Percentiles rank a stretch among this genome's conserved stretches.
phyloP scores from a whole-genome alignment of 2,113 vertebrate species.

The Gambusia holbrooki region DNA sequence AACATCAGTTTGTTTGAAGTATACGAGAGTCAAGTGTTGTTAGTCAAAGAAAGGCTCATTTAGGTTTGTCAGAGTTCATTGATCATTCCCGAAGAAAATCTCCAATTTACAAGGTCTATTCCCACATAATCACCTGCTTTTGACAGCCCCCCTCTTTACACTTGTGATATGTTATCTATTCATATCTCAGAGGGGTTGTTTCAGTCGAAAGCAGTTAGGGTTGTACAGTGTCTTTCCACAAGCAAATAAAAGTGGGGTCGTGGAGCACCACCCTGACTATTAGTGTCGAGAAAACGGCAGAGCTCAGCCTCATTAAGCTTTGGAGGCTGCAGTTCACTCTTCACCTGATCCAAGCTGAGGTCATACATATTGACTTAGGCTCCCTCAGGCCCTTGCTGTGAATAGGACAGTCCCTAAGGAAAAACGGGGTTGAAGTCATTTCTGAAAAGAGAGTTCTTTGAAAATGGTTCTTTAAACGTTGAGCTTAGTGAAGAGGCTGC shows the following conservation, averaged over 20 bases:
- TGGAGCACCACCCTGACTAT: slow-evolving; percentile 9
- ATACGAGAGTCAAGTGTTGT: slow-evolving; percentile 1
- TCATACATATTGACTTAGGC: slow-evolving; percentile 41
- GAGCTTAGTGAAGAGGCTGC: not conserved
- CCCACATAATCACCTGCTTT: slow-evolving; percentile 19
- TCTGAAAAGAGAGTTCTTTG: slow-evolving; percentile 15
- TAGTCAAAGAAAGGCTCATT: slow-evolving; percentile 39
- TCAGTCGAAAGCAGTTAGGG: not conserved
- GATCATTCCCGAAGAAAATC: slow-evolving; percentile 26
- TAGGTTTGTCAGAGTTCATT: slow-evolving; percentile 36
- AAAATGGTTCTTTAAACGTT: slow-evolving; percentile 33
- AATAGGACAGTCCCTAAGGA: slow-evolving; percentile 38
- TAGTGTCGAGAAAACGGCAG: slow-evolving; percentile 45
- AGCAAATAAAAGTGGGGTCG: slow-evolving; percentile 12
- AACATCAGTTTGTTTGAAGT: slow-evolving; percentile 13
- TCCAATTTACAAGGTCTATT: slow-evolving; percentile 31
- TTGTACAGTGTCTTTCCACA: not conserved
- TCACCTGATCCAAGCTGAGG: slow-evolving; percentile 30
- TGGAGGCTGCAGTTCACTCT: slow-evolving; percentile 28
- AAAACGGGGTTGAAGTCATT: slow-evolving; percentile 24
- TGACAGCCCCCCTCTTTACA: not conserved
- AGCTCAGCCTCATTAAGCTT: slow-evolving; percentile 35
- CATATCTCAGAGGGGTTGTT: not conserved
- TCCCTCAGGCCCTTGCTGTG: slow-evolving; percentile 38
- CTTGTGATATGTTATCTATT: not conserved